These are phyloP conservation scores for Brachystomella parvula DNA, from an alignment of 1,140 invertebrate genomes.

Conservation along the genomic window DNA sequence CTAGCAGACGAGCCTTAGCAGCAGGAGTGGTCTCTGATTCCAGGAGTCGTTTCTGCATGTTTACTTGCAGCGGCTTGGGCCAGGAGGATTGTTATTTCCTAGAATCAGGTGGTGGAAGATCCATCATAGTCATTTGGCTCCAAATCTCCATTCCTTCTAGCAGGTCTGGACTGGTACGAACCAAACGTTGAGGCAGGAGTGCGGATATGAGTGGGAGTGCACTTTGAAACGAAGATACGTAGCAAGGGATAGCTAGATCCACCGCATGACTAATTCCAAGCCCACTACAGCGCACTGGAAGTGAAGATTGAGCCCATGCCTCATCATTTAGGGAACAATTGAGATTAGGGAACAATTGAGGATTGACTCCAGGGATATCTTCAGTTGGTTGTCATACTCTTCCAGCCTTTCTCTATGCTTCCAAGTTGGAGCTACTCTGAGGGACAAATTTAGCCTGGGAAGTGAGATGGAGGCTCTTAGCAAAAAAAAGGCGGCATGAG, in stretches of 20 bases:
- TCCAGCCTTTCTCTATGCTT: not conserved
- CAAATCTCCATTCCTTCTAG: too few species aligned
- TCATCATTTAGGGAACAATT: not conserved
- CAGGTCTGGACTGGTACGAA: too few species aligned
- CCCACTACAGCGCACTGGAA: not conserved
- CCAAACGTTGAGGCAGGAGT: too few species aligned
- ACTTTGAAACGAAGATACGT: not conserved
- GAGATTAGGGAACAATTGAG: not conserved
- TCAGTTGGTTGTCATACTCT: not conserved
- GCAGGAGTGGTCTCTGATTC: too few species aligned
- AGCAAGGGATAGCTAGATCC: too few species aligned
- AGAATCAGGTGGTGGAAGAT: too few species aligned
- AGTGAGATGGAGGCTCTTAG: not conserved
- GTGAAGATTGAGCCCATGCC: too few species aligned
- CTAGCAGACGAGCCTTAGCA: too few species aligned
- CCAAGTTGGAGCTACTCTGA: not conserved
- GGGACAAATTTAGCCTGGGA: not conserved
- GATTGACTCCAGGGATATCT: not conserved
- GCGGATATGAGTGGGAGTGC: not conserved
- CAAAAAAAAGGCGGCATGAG: not conserved
- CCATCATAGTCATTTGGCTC: too few species aligned
- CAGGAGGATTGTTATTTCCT: too few species aligned
- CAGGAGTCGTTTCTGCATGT: too few species aligned
- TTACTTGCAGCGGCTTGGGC: too few species aligned
- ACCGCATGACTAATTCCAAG: not conserved